phyloP scores from a whole-genome alignment of 1,140 invertebrate species.

The Eueides isabella region DNA sequence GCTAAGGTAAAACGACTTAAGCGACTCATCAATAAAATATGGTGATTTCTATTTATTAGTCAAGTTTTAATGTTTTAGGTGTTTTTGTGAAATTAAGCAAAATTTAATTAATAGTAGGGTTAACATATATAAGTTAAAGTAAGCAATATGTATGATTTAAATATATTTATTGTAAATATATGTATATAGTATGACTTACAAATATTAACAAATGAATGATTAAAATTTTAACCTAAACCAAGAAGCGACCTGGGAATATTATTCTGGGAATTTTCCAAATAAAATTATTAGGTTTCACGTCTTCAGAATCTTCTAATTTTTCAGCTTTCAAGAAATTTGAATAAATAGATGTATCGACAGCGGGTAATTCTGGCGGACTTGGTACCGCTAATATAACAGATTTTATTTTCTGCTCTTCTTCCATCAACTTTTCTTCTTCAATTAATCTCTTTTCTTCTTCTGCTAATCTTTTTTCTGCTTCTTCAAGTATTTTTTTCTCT shows the following conservation, averaged over 20 bases:
- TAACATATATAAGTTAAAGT: too few relatives aligned
- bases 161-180: too few relatives aligned
- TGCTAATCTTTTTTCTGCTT: slow-evolving; percentile 4
- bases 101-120: too few relatives aligned
- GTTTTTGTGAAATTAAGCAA: too few relatives aligned
- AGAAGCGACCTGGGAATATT: background rate
- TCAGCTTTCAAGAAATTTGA: background rate
- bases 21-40: too few relatives aligned
- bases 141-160: too few relatives aligned
- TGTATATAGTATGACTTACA: too few relatives aligned
- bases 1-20: too few relatives aligned
- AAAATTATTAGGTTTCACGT: background rate
- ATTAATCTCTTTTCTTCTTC: slow-evolving; percentile 9
- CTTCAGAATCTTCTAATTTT: background rate
- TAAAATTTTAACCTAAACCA: background rate
- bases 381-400: background rate
- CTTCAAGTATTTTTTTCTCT: background rate
- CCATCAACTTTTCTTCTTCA: background rate
- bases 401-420: background rate
- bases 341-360: background rate
- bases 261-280: background rate
- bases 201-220: too few relatives aligned
- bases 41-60: too few relatives aligned
- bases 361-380: background rate
- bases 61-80: too few relatives aligned